These are phyloP conservation scores for Trichogramma evanescens DNA, from an alignment of 2,888 invertebrate genomes.

Conservation along the genomic window DNA sequence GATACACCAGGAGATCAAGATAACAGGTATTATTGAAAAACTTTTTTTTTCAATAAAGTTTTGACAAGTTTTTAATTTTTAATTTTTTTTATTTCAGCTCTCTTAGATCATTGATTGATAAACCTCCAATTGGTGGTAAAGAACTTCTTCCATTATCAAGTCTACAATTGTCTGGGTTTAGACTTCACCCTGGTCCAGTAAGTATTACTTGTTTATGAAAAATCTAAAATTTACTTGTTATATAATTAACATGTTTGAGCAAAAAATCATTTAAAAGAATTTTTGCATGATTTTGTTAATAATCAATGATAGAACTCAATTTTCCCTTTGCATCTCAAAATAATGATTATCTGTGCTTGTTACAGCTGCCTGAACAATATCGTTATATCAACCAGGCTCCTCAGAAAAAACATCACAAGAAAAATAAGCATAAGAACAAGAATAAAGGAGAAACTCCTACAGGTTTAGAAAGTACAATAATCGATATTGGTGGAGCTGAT, in stretches of 20 bases:
- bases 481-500: conserved; percentile 61
- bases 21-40: conserved; percentile 54
- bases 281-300: not conserved
- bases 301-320: not conserved
- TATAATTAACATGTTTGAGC: no score
- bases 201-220: conserved; percentile 29
- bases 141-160: conserved; percentile 80
- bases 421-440: conserved; percentile 91
- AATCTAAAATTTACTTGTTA: not conserved
- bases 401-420: conserved; percentile 89
- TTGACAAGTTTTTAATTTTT: conserved; percentile 1
- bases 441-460: conserved; percentile 76
- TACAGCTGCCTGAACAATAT: conserved; percentile 86
- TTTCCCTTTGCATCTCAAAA: not conserved
- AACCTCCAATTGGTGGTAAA: conserved; percentile 87
- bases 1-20: conserved; percentile 76
- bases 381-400: conserved; percentile 86
- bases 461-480: conserved; percentile 65
- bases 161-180: conserved; percentile 85
- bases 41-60: not conserved
- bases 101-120: conserved; percentile 87
- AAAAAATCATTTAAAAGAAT: no score
- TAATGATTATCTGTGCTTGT: conserved; percentile 24
- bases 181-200: conserved; percentile 89
- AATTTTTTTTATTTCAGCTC: conserved; percentile 58